Evolutionary conservation across 2,888 invertebrate species (phyloP), one percentile per base, ranked within the genome.

Genomic region (Lissocephala sabroskyi): DNA sequence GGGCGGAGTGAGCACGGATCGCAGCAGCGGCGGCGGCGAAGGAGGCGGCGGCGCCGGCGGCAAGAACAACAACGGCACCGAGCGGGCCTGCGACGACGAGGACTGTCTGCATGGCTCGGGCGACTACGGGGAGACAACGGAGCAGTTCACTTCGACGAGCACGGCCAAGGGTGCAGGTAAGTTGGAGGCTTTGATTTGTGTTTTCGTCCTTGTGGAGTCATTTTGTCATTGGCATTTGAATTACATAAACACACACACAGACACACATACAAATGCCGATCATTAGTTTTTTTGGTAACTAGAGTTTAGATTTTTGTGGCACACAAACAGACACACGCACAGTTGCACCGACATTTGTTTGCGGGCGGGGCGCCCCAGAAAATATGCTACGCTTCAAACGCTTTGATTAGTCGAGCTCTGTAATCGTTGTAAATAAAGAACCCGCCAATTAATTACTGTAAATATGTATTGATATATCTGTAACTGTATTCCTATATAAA

Each of bases 61-160:
- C 16, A 32, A 13, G 82, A 74, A 56, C 46, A 73, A 56, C 43
- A 81, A 81, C 53, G 82, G 79, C 11, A 82, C 83, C 0, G 83
- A 84, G 80, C 87, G 87, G 49, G 88, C 89, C 1, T 93, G 92
- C 77, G 94, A 95, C 66, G 95, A 95, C 79, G 96, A 96, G 81
- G 95, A 96, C 78, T 94, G 94, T 70, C 88, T 90, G 49, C 91
- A 90, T 62, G 95, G 94, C 0, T 94, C 94, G 0, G 95, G 95
- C 0, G 89, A 90, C 5, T 88, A 86, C 59, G 90, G 91, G 42
- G 90, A 91, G 70, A 88, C 89, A 51, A 91, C 92, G 2, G 93
- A 92, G 65, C 91, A 71, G 71, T 84, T 84, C 49, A 83, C 83
- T 4, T 84, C 87, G 43, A 87, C 87, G 6, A 82, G 81, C 54